phyloP scores from a whole-genome alignment of 2,797 vertebrate genomes.

The Ceryle rudis region DNA sequence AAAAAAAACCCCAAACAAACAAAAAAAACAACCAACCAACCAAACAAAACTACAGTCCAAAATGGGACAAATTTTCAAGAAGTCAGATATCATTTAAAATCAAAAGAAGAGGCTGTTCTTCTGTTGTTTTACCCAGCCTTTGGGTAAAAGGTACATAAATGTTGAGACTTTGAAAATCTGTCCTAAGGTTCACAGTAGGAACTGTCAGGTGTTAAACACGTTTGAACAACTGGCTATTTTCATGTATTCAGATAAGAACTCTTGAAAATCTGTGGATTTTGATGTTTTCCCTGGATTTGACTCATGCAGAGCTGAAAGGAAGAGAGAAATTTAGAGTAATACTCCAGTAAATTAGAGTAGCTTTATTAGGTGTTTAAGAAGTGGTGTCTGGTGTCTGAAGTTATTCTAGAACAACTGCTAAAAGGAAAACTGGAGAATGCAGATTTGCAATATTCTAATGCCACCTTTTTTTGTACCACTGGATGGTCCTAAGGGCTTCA shows the following conservation, averaged over 20 bases:
- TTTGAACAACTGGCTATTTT: neutral
- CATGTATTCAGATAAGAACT: neutral
- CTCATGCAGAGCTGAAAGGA: neutral
- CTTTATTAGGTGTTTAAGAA: neutral
- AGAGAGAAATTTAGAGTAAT: neutral
- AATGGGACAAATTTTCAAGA: neutral
- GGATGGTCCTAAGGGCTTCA: neutral
- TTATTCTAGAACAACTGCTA: neutral
- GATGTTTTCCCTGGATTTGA: neutral
- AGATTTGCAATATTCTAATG: neutral
- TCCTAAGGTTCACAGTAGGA: neutral
- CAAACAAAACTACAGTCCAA: neutral
- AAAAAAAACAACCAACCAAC: no score
- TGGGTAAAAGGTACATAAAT: neutral
- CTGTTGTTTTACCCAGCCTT: neutral
- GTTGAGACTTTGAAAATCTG: neutral
- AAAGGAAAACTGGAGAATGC: neutral
- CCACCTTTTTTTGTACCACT: neutral
- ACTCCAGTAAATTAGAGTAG: neutral
- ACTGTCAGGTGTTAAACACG: neutral
- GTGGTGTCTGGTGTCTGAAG: neutral
- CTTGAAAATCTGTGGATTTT: neutral
- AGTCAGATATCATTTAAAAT: neutral
- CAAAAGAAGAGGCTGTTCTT: neutral
- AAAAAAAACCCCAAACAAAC: no score